These are phyloP conservation scores for Zaprionus davidi DNA, from an alignment of 1,140 invertebrate genomes.

Conservation along the genomic window DNA sequence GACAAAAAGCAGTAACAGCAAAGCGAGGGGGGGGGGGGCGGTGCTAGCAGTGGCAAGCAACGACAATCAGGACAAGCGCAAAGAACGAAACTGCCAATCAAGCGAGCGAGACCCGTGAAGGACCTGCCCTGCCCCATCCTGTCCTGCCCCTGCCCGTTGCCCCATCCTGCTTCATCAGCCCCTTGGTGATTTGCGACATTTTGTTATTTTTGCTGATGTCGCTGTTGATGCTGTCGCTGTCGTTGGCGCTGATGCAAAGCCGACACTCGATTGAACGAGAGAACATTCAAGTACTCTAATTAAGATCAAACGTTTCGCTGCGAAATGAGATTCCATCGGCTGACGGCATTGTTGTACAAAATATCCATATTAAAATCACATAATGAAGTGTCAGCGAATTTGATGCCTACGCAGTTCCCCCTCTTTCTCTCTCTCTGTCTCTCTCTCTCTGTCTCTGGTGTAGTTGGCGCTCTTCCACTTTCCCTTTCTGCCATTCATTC, in stretches of 20 bases:
- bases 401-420: conserved; percentile 9
- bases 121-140: neutral
- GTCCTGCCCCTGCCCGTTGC: neutral
- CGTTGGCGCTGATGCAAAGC: conserved; percentile 56
- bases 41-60: neutral
- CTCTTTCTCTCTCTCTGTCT: neutral
- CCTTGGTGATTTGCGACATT: conserved; percentile 75
- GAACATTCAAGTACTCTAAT: conserved; percentile 79
- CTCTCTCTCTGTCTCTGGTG: neutral
- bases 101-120: conserved; percentile 28
- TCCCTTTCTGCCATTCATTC: conserved; percentile 17
- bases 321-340: conserved; percentile 71
- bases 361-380: conserved; percentile 78
- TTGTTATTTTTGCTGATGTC: conserved; percentile 76
- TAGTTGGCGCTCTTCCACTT: no score
- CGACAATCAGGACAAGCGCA: conserved; percentile 43
- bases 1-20: conserved; percentile 59
- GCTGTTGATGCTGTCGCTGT: conserved; percentile 17
- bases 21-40: neutral
- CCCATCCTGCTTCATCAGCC: neutral
- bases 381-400: conserved; percentile 79
- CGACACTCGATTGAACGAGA: conserved; percentile 62
- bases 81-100: conserved; percentile 63
- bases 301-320: conserved; percentile 75
- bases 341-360: conserved; percentile 42